Conservation (phyloP, 1,140 invertebrate genomes). For the Bombus ignitus region DNA sequence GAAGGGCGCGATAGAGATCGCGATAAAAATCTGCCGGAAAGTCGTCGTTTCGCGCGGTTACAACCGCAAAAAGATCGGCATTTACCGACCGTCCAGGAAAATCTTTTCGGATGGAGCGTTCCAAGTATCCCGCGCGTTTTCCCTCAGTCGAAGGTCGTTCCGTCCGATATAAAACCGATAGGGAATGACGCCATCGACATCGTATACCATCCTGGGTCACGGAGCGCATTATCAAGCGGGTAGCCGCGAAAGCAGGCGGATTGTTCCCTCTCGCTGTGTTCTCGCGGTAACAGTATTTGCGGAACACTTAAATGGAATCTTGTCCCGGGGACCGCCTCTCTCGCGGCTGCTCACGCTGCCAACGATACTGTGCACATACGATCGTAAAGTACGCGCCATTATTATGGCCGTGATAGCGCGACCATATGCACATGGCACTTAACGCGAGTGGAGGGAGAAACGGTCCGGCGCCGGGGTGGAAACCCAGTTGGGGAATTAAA, state of each 20-base stretch:
- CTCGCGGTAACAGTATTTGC: constrained; percentile 70
- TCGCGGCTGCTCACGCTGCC: constrained; percentile 14
- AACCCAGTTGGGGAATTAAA: background rate
- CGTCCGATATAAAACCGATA: constrained; percentile 62
- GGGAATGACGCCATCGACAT: constrained; percentile 42
- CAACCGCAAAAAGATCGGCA: background rate
- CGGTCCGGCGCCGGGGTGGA: background rate
- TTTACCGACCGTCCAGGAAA: background rate
- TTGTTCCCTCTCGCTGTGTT: constrained; percentile 59
- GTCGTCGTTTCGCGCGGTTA: too few relatives aligned
- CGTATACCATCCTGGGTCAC: constrained; percentile 21
- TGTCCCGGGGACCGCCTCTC: constrained; percentile 41
- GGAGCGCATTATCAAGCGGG: constrained; percentile 59
- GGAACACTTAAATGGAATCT: constrained; percentile 69
- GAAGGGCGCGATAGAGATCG: background rate
- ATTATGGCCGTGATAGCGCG: constrained; percentile 55
- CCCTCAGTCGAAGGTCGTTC: too few relatives aligned
- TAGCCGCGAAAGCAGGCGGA: constrained; percentile 48
- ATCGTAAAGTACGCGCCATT: constrained; percentile 62
- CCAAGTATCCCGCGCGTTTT: background rate
- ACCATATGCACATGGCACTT: constrained; percentile 50
- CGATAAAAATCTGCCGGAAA: constrained; percentile 3
- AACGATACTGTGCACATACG: constrained; percentile 53
- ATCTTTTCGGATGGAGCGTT: background rate
- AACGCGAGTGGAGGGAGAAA: constrained; percentile 13